These are phyloP conservation scores for Choreutis nemorana DNA, from an alignment of 2,888 invertebrate species.

Conservation along the genomic window DNA sequence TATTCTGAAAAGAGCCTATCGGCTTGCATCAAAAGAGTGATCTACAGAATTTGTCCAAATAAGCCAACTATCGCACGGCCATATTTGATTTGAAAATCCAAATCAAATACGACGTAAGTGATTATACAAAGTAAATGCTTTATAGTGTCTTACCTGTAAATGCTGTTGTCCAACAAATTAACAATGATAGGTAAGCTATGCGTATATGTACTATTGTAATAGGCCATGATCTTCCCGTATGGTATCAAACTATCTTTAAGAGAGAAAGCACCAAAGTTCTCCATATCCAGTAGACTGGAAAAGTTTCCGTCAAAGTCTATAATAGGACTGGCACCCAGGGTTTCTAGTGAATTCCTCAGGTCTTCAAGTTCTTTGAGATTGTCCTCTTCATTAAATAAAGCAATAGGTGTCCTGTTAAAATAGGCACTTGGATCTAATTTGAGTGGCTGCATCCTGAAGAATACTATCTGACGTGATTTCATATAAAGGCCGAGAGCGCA, in stretches of 20 bases:
- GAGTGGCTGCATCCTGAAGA: constrained; percentile 70
- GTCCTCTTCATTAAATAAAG: constrained; percentile 67
- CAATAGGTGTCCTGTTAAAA: constrained; percentile 63
- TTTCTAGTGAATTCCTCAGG: constrained; percentile 38
- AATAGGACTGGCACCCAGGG: constrained; percentile 44
- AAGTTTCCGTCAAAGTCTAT: constrained; percentile 72
- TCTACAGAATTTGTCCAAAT: too few relatives aligned
- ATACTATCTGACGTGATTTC: constrained; percentile 68
- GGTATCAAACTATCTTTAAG: constrained; percentile 61
- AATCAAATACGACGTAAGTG: too few relatives aligned
- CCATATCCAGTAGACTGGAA: constrained; percentile 67
- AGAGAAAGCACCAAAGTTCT: constrained; percentile 74
- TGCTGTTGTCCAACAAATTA: constrained; percentile 75
- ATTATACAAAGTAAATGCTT: constrained; percentile 7
- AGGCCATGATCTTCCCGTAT: constrained; percentile 66
- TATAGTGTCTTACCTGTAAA: constrained; percentile 67
- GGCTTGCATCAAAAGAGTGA: too few relatives aligned
- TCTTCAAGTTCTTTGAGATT: constrained; percentile 36
- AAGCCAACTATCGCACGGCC: too few relatives aligned
- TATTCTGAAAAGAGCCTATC: too few relatives aligned
- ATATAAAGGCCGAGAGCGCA: constrained; percentile 75
- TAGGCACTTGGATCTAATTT: constrained; percentile 71
- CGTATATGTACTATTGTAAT: constrained; percentile 81
- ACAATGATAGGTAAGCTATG: constrained; percentile 81
- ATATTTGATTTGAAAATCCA: too few relatives aligned